Evolutionary conservation across 2,113 vertebrate species (phyloP).

Genomic region (Pygoscelis antarcticus): DNA sequence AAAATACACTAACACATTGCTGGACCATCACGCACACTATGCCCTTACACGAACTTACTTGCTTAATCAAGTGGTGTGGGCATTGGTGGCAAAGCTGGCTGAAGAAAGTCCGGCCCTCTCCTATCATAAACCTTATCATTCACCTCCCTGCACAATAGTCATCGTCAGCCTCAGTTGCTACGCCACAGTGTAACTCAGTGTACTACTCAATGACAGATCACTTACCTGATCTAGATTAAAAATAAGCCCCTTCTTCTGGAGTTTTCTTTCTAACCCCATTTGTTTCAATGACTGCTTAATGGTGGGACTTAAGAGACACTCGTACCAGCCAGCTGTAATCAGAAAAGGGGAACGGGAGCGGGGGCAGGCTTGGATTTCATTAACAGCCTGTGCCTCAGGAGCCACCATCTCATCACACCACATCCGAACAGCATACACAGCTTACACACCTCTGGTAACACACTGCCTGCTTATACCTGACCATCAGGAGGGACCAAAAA

Average conservation of each 20-base stretch:
- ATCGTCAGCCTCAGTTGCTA: background rate
- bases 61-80: background rate
- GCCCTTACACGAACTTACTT: background rate
- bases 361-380: background rate
- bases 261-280: background rate
- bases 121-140: background rate
- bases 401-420: background rate
- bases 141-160: background rate
- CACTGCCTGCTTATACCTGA: background rate
- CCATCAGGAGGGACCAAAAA: background rate
- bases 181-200: background rate
- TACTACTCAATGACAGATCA: background rate
- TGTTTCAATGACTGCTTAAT: background rate
- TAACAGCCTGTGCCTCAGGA: background rate
- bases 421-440: background rate
- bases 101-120: background rate
- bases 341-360: rapidly evolving
- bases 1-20: background rate
- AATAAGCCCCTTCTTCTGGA: background rate
- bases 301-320: background rate
- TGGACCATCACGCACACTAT: background rate
- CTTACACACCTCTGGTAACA: background rate
- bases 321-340: background rate
- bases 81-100: background rate
- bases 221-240: background rate